A percentile compares a stretch with the other conserved stretches of the same genome.
Conservation (phyloP, 1,140 invertebrate genomes). For the Aphelenchoides fujianensis region DNA sequence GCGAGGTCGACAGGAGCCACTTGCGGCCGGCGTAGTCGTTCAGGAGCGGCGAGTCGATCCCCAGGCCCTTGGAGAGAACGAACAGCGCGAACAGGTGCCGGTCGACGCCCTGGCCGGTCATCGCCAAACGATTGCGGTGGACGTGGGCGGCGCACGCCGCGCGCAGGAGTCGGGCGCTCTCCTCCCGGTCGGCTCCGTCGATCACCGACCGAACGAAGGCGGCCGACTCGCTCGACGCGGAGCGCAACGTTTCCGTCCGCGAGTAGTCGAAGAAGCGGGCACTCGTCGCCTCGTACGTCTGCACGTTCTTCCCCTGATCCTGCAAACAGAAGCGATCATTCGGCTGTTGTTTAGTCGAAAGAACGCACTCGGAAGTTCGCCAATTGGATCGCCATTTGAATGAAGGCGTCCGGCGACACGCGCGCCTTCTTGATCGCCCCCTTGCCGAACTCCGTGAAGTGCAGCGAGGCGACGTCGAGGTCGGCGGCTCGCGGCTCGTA, state of each 20-base stretch:
- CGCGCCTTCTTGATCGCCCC: conserved; percentile 63
- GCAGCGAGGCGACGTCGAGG: conserved; percentile 42
- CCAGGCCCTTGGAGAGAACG: conserved; percentile 91
- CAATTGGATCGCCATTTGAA: conserved; percentile 66
- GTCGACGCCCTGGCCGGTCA: conserved; percentile 92
- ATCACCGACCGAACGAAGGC: conserved; percentile 88
- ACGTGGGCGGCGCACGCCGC: conserved; percentile 75
- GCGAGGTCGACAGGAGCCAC: conserved; percentile 84
- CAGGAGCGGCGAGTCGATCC: conserved; percentile 67
- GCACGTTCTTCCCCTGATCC: conserved; percentile 81
- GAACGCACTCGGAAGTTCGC: conserved; percentile 42
- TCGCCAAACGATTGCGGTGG: conserved; percentile 71
- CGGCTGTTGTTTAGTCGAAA: neutral
- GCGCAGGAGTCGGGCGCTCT: conserved; percentile 68
- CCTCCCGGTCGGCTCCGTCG: conserved; percentile 57
- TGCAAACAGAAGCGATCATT: conserved; percentile 63
- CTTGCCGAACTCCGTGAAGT: conserved; percentile 51
- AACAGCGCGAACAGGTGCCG: conserved; percentile 94
- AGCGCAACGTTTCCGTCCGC: conserved; percentile 90
- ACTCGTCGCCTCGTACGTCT: conserved; percentile 97
- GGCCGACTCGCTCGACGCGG: conserved; percentile 85
- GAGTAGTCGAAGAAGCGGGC: conserved; percentile 89
- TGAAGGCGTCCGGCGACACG: conserved; percentile 65
- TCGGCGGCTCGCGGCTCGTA: conserved; percentile 21
- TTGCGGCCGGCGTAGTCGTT: conserved; percentile 89